phyloP scores from a whole-genome alignment of 2,113 vertebrate species.

The Bagarius yarrelli region DNA sequence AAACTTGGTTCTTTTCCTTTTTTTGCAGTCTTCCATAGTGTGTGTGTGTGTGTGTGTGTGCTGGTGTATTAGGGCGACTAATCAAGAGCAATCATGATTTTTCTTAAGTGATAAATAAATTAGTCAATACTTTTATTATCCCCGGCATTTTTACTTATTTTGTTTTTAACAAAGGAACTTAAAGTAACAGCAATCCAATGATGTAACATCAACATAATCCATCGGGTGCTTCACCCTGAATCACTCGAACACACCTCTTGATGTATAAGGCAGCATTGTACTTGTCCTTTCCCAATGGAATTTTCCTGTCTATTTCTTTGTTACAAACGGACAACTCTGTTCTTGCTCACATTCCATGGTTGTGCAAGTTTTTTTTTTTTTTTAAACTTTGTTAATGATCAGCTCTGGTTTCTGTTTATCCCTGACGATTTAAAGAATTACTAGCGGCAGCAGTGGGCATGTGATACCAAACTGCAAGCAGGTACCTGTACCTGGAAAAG shows the following conservation, averaged over 20 bases:
- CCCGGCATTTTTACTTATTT: not conserved
- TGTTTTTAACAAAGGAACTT: not conserved
- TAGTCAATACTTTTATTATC: not conserved
- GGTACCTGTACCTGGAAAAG: constrained; percentile 20
- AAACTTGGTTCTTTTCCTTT: not conserved
- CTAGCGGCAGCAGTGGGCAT: not conserved
- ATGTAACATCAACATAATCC: not conserved
- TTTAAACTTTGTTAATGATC: constrained; percentile 39
- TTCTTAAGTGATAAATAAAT: not conserved
- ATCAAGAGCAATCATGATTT: not conserved
- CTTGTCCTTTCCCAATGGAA: not conserved
- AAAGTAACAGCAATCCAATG: not conserved
- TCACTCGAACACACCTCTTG: constrained; percentile 10
- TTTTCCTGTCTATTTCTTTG: constrained; percentile 13
- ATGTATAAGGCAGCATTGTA: not conserved
- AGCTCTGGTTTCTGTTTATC: constrained; percentile 29
- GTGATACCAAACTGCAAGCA: constrained; percentile 40
- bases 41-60: constrained; percentile 2
- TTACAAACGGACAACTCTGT: constrained; percentile 21
- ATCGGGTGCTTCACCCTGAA: not conserved
- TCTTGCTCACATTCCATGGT: constrained; percentile 4
- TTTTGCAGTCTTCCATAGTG: not conserved
- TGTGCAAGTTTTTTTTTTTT: constrained; percentile 12
- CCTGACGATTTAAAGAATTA: not conserved
- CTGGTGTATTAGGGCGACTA: constrained; percentile 15